Conservation (phyloP, 2,888 invertebrate species). For the Aplocera efformata region DNA sequence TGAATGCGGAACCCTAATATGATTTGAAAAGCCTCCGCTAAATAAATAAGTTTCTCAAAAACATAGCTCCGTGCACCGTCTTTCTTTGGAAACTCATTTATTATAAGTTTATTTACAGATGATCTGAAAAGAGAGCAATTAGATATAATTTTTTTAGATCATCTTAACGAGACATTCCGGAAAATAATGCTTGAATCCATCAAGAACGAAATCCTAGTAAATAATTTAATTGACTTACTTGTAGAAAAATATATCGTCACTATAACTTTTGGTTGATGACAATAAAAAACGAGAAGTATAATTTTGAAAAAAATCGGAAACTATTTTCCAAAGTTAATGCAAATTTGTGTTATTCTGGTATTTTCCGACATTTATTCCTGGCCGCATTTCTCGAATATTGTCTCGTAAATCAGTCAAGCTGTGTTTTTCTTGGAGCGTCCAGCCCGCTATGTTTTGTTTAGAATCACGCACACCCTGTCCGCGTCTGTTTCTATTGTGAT, state of each 20-base stretch:
- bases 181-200: too few relatives aligned
- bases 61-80: too few relatives aligned
- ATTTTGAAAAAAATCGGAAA: conserved; percentile 22
- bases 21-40: too few relatives aligned
- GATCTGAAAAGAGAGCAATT: too few relatives aligned
- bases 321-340: conserved; percentile 38
- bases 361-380: conserved; percentile 70
- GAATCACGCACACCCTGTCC: conserved; percentile 75
- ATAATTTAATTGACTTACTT: too few relatives aligned
- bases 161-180: too few relatives aligned
- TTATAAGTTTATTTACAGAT: too few relatives aligned
- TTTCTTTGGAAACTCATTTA: too few relatives aligned
- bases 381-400: conserved; percentile 74
- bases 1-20: too few relatives aligned
- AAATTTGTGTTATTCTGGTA: conserved; percentile 62
- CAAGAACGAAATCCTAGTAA: too few relatives aligned
- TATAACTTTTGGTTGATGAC: conserved; percentile 5
- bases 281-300: conserved; percentile 11
- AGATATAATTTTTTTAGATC: too few relatives aligned
- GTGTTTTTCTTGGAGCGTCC: conserved; percentile 76
- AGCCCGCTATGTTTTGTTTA: conserved; percentile 71
- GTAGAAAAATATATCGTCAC: not conserved
- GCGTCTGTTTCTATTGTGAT: conserved; percentile 62
- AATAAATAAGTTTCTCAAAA: too few relatives aligned
- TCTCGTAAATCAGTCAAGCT: conserved; percentile 75